These are phyloP conservation scores for Xerus rutilus DNA, from an alignment of 2,797 vertebrate genomes.

Conservation along the genomic window DNA sequence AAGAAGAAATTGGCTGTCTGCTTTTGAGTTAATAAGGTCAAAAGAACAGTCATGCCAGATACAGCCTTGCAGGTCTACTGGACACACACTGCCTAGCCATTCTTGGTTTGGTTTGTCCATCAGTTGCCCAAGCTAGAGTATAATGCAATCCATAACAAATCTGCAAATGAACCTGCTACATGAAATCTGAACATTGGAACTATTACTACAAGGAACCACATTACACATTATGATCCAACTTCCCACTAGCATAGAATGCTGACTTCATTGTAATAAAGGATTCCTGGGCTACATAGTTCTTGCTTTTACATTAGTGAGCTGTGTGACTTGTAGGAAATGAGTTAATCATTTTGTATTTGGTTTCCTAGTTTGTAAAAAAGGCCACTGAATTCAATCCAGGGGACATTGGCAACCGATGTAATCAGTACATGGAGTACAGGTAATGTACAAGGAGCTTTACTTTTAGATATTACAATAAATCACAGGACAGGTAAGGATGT, in stretches of 20 bases:
- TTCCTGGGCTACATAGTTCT: neutral
- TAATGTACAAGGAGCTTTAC: neutral
- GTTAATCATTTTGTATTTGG: neutral
- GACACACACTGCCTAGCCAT: neutral
- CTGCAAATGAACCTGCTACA: neutral
- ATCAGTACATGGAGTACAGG: neutral
- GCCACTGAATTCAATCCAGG: neutral
- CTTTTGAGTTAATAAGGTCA: neutral
- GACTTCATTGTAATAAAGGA: neutral
- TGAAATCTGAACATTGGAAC: neutral
- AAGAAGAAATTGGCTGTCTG: neutral
- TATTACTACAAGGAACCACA: neutral
- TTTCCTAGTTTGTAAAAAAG: neutral
- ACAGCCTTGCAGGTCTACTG: neutral
- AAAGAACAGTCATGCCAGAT: neutral
- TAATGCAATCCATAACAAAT: neutral
- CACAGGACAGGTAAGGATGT: neutral
- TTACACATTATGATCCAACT: neutral
- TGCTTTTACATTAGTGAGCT: neutral
- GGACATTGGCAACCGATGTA: neutral
- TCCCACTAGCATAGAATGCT: neutral
- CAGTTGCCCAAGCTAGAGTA: neutral
- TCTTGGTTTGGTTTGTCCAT: neutral
- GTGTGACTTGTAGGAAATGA: neutral
- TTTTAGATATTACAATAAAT: neutral